Evolutionary conservation across 2,113 vertebrate genomes (phyloP), one percentile per base, ranked within the genome.

Genomic region (Salvelinus alpinus): DNA sequence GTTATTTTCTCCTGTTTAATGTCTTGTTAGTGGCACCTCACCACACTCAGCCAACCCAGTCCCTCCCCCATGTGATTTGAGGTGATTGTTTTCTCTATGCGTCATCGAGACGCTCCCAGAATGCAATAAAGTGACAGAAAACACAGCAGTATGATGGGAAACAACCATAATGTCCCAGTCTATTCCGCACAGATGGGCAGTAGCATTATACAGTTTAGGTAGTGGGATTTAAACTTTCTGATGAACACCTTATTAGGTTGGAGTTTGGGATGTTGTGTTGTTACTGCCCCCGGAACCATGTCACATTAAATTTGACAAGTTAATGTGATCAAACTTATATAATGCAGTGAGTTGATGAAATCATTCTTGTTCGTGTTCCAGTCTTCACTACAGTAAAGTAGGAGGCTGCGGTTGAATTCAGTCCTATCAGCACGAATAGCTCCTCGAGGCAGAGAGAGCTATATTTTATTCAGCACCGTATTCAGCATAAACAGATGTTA

Each of bases 1-100:
- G 78, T 78, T 71, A 69, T 79, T 87, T 78, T 77, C 64, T 66
- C 64, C 83, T 54, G 57, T 65, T 77, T 84, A 91, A 81, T 73
- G 81, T 74, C 85, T 89, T 87, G 84, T 92, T 90, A 91, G 88
- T 31, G 22, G 70, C n/a, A 70, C 78, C 72, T 80, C 78, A 47
- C 80, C 29, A 18, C 1, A 72, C 54, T 76, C 73, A 64, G 70
- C 67, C 74, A 81, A 44, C 78, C 69, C 65, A 16, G 13, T 71
- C 70, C 67, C 74, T 82, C 77, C 66, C 64, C 18, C 16, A 71
- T 48, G 48, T 64, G 64, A 85, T 80, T 76, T 79, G 83, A 80
- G 66, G 80, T 78, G 80, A 84, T 85, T 87, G 80, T 87, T 85
- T 86, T 86, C 60, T 22, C 48, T 74, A 74, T 34, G 74, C 83